Evolutionary conservation across 2,888 invertebrate species (phyloP), one percentile per base, ranked within the genome.

Genomic region (Mythimna impura): DNA sequence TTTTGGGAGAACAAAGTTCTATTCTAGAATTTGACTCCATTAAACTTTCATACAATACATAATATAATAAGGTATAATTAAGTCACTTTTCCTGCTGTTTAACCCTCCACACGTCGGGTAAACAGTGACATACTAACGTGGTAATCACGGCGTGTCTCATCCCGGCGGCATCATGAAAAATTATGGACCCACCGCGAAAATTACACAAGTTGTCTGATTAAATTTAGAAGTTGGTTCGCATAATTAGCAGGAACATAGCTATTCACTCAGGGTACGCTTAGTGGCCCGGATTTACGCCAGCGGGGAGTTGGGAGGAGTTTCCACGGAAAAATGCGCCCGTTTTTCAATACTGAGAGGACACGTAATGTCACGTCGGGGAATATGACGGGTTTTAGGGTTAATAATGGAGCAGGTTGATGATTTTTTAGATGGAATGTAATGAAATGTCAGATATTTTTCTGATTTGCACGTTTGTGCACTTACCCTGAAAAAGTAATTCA

Each of bases 171-270:
- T 93, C 93, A 93, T 94, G 94, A 95, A 95, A 95, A 95, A 94
- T 95, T 93, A 95, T 93, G 92, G 91, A 91, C 91, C 89, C 89
- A 82, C 78, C 82, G 89, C 87, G 93, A 89, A 92, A 94, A 94
- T 95, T 93, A 92, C 91, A 88, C 88, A 95, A 96, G 90, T 96
- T 95, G 93, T 91, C 92, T 96, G 94, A 95, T 96, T 96, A 96
- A 96, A 96, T 96, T 95, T 95, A 93, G 93, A 96, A 96, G 95
- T 96, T 96, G 92, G 89, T 76, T 81, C 86, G 78, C 68, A 93
- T 96, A 96, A 96, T 96, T 96, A 96, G 93, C 84, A 87, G 84
- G 89, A 89, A 96, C 96, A 96, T 94, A 91, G 94, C 94, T 94
- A 94, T 96, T 95, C 96, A 96, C 96, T 96, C 95, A 94, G 93